Base-by-base conservation (phyloP, 2,888 invertebrate genomes). In the Dione juno region DNA sequence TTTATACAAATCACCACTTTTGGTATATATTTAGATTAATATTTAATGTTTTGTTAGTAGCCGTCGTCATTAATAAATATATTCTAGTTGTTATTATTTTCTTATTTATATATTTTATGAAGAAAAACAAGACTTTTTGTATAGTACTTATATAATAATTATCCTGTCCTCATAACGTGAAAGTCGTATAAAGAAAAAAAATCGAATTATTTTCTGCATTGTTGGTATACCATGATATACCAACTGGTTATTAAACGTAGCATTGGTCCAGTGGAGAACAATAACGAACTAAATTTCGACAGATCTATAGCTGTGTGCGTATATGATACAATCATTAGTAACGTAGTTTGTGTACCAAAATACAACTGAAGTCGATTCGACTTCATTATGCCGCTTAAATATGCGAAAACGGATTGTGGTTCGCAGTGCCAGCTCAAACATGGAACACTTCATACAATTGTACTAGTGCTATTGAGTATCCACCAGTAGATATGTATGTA, bases 1-100 rank as follows among this genome's bases (percentile, higher is more conserved):
- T 88, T 89, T 45, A 80, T 92, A 57, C 92, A 92, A 75, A 84
- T 87, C 43, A 92, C 91, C 2, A 78, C 83, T 0, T 90, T 93
- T 77, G 91, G 85, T 3, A 66, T 90, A 16, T 90, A 90, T 74
- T 80, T 89, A 53, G 90, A 90, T 74, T 90, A 76, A 78, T 41
- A 11, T 11, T 37, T 54, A 48, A 37, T 6, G 40, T 63, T 40
- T 54, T 64, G 61, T 53, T 35, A 43, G 14, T 35, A n/a, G n/a
- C n/a, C n/a, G n/a, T 48, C 16, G 14, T 28, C 1, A 2, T 35
- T 43, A 19, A 35, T 35, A 14, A 43, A 14, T 66, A 10, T 35
- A 48, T 57, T 35, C n/a, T 8, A 28, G 19, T 37, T 14, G 8
- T 14, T 37, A 37, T 3, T 28, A 9, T n/a, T 54, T 3, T 35